Percentiles rank a stretch among this genome's conserved stretches.
These are phyloP conservation scores for Bhutanitis thaidina DNA, from an alignment of 2,888 invertebrate genomes.

Conservation along the genomic window DNA sequence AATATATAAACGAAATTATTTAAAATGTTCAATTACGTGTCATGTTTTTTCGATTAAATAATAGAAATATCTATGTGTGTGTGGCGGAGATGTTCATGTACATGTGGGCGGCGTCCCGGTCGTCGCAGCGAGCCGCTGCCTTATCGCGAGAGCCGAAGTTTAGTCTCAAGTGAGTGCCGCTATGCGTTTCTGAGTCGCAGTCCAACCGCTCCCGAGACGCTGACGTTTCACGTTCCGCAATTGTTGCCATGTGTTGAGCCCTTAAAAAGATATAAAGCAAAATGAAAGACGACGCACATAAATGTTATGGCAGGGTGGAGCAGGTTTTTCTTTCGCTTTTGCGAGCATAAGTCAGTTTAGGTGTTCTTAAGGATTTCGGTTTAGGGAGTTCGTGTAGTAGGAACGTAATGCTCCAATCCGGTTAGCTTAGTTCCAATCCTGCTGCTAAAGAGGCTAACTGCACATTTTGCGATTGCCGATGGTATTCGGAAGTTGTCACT, in stretches of 20 bases:
- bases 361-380: too few relatives aligned
- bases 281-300: background rate
- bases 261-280: constrained; percentile 21
- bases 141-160: constrained; percentile 54
- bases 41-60: background rate
- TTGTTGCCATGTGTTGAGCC: constrained; percentile 71
- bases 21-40: too few relatives aligned
- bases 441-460: too few relatives aligned
- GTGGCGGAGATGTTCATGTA: constrained; percentile 76
- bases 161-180: constrained; percentile 58
- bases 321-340: too few relatives aligned
- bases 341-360: too few relatives aligned
- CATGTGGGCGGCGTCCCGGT: constrained; percentile 61
- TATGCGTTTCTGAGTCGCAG: constrained; percentile 44
- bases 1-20: too few relatives aligned
- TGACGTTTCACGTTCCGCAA: constrained; percentile 64
- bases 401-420: too few relatives aligned
- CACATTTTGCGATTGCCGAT: too few relatives aligned
- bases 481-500: too few relatives aligned
- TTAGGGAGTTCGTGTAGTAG: too few relatives aligned
- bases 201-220: constrained; percentile 61
- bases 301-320: too few relatives aligned
- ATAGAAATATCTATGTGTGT: constrained; percentile 41
- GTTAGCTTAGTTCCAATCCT: too few relatives aligned
- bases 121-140: constrained; percentile 41